Evolutionary conservation across 2,888 invertebrate species (phyloP).

Genomic region (Pristionchus fissidentatus): DNA sequence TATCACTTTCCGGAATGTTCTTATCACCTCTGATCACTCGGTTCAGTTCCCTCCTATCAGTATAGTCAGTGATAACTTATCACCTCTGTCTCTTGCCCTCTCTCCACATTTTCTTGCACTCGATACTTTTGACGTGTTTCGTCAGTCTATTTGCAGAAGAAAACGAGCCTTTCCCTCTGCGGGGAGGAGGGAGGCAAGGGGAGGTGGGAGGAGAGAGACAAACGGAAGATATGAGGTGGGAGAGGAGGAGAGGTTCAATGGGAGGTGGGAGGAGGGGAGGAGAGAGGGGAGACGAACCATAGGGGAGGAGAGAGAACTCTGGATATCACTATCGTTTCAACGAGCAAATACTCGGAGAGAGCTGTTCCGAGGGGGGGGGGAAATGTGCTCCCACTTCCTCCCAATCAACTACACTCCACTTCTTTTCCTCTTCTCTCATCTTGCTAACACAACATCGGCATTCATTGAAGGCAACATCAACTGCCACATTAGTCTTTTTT

Average conservation of each 20-base stretch:
- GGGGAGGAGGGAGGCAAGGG: not conserved
- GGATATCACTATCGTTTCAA: conserved; percentile 28
- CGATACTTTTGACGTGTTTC: conserved; percentile 31
- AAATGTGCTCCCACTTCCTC: not conserved
- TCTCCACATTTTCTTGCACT: conserved; percentile 10
- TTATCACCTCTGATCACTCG: not conserved
- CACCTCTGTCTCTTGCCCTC: not conserved
- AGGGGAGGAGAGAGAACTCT: not conserved
- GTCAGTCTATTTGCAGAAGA: conserved; percentile 29
- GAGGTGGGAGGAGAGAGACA: not conserved
- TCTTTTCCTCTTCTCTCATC: not conserved
- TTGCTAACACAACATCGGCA: not conserved
- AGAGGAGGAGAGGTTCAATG: no score
- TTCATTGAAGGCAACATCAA: no score
- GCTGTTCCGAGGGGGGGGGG: no score
- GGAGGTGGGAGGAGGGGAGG: not conserved
- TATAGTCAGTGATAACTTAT: not conserved
- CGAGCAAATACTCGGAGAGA: not conserved
- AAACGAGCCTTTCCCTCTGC: not conserved
- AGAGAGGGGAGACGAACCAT: not conserved
- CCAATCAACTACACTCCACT: conserved; percentile 19
- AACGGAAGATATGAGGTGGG: no score
- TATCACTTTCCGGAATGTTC: no score
- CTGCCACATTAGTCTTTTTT: no score
- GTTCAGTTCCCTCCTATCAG: not conserved